Conservation (phyloP, 2,797 vertebrate genomes). For the Psittacula echo region DNA sequence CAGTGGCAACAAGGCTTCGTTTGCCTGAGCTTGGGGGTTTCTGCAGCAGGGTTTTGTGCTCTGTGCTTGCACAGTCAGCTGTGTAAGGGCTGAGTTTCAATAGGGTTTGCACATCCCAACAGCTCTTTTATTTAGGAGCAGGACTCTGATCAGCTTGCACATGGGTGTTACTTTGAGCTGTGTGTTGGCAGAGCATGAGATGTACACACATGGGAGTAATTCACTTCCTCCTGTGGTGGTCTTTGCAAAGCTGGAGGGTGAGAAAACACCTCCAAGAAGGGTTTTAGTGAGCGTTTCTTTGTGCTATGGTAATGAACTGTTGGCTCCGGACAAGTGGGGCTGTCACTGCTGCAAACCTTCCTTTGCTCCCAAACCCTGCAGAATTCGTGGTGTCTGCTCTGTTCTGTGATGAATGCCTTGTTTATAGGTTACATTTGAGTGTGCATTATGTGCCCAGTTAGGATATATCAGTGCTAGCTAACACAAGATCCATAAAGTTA, state of each 20-base stretch:
- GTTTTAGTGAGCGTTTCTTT: not conserved
- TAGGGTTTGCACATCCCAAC: fast-evolving
- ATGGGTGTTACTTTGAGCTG: not conserved
- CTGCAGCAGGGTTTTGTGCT: not conserved
- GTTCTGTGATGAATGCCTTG: not conserved
- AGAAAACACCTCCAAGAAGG: not conserved
- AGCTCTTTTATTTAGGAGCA: not conserved
- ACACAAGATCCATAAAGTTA: not conserved
- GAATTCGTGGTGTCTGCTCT: not conserved
- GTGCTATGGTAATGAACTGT: fast-evolving
- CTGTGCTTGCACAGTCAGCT: fast-evolving
- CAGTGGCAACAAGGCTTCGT: fast-evolving
- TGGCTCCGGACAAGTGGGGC: not conserved
- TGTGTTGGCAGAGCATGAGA: not conserved
- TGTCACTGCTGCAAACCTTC: not conserved
- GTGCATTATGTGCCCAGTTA: not conserved
- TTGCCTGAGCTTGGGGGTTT: not conserved
- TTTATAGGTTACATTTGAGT: not conserved
- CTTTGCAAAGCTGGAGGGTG: not conserved
- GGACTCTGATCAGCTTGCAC: not conserved
- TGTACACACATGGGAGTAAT: fast-evolving
- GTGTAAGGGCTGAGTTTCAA: not conserved
- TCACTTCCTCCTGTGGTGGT: not conserved
- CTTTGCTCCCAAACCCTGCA: not conserved
- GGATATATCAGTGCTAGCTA: not conserved